Base-by-base conservation (phyloP, 2,888 invertebrate genomes). In the Sphaeridia pumilis region DNA sequence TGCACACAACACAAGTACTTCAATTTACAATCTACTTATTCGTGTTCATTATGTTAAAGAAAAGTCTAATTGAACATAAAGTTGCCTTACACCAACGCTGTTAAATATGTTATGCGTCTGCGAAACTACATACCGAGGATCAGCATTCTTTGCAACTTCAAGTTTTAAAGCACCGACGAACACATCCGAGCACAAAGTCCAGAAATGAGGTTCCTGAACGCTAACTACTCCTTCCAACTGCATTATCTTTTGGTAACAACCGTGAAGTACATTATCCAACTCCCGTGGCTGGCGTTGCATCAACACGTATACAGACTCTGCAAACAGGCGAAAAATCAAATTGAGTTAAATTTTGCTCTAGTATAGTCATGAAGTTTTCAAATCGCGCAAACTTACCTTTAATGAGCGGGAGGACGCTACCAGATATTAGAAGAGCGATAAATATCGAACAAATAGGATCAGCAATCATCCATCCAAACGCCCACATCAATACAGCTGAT, bases 361-460 rank as follows among this genome's bases (percentile, higher is more conserved):
- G n/a, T n/a, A n/a, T n/a, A n/a, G n/a, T n/a, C n/a, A n/a, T n/a
- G n/a, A n/a, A n/a, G n/a, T n/a, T n/a, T n/a, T n/a, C n/a, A 7
- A 45, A 7, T 35, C 25, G 17, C 31, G n/a, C n/a, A n/a, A n/a
- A n/a, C n/a, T 26, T 38, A 61, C 61, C 61, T 67, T 82, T 83
- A 65, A 89, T 81, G 60, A 89, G 72, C 35, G 86, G 80, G 54
- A 87, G 68, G 22, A 87, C 93, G 77, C 93, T 94, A 31, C 86
- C 74, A 22, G 83, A 86, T 67, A 97, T 93, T 25, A 95, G 76
- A 24, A 87, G 68, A 10, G 95, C 86, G 65, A 97, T 97, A 65
- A 93, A 90, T 81, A 97, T 89, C 2, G 95, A 95, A 70, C 95
- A 95, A 64, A 97, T 88, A 0, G 95, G 95, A 73, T 97, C 95